Base-by-base conservation (phyloP, 2,888 invertebrate genomes). In the Brachyopa scutellaris region DNA sequence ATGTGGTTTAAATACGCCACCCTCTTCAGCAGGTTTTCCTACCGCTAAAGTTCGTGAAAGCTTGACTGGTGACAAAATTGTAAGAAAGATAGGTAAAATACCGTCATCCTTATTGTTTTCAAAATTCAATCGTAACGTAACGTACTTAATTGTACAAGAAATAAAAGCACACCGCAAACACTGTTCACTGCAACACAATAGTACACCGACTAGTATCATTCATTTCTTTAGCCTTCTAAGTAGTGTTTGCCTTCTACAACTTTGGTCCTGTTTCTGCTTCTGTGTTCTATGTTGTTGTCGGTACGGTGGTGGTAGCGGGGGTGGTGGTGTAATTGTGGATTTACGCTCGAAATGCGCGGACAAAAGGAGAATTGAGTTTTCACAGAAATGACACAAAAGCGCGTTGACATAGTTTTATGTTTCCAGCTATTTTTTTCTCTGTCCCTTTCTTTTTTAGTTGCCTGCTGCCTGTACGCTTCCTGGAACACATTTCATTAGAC, bases 401-500 rank as follows among this genome's bases (percentile, higher is more conserved):
- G 82, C 77, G 77, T 77, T 82, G 82, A 77, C 70, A 77, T 72
- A 77, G 77, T 82, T 82, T 66, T 61, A 77, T 23, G 45, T 26
- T 69, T 29, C 19, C 69, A 33, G 61, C 5, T 57, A 21, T 5
- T 15, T 62, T 62, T n/a, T n/a, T n/a, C n/a, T n/a, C n/a, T n/a
- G n/a, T n/a, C n/a, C n/a, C n/a, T n/a, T 36, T 33, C 2, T 6
- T 8, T 21, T 49, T 4, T 11, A 23, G 19, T 7, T 19, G 61
- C 23, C 26, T 11, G 26, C 36, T 36, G 29, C 47, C 38, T 49
- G 40, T 5, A 21, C 33, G 66, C 53, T 76, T 53, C 62, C 53
- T 49, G 45, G 66, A 51, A 67, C 77, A 72, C 82, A 82, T 82
- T 82, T 82, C 82, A 82, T 82, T 77, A 82, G 70, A 77, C 42